Percentiles rank a stretch among this genome's conserved stretches.
These are phyloP conservation scores for Eudemis profundana DNA, from an alignment of 2,888 invertebrate genomes.

Conservation along the genomic window DNA sequence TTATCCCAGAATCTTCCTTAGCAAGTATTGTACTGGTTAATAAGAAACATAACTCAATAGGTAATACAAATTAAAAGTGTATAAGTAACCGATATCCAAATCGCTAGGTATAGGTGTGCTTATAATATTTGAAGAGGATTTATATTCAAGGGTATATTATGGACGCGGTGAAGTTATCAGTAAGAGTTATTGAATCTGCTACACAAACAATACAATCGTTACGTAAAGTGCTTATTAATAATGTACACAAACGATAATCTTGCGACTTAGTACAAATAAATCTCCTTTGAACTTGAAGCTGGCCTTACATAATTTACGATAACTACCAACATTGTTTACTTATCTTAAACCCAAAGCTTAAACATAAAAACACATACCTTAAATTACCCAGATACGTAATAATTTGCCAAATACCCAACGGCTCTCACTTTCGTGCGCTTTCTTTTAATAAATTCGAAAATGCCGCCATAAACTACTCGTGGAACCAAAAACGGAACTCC, in stretches of 20 bases:
- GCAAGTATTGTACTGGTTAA: not conserved
- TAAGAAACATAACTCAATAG: too few species aligned
- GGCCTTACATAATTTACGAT: constrained; percentile 32
- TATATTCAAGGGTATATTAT: too few species aligned
- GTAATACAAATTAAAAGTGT: too few species aligned
- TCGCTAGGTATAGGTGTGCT: too few species aligned
- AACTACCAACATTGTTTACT: constrained; percentile 30
- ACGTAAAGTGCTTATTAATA: not conserved
- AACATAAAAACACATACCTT: constrained; percentile 37
- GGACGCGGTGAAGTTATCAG: too few species aligned
- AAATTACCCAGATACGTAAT: constrained; percentile 38
- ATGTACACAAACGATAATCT: not conserved
- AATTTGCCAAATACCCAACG: constrained; percentile 38
- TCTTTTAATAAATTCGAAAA: constrained; percentile 45
- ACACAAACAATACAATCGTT: not conserved
- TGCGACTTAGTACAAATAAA: not conserved
- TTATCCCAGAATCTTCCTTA: not conserved
- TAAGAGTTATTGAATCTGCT: too few species aligned
- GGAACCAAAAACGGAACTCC: constrained; percentile 45
- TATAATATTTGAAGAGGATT: too few species aligned
- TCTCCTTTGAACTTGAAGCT: not conserved
- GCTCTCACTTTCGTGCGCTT: constrained; percentile 40
- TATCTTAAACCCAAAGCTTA: constrained; percentile 34
- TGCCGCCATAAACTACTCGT: constrained; percentile 37
- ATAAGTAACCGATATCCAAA: too few species aligned